Conservation (phyloP, 2,797 vertebrate species). For the Okamejei kenojei region DNA sequence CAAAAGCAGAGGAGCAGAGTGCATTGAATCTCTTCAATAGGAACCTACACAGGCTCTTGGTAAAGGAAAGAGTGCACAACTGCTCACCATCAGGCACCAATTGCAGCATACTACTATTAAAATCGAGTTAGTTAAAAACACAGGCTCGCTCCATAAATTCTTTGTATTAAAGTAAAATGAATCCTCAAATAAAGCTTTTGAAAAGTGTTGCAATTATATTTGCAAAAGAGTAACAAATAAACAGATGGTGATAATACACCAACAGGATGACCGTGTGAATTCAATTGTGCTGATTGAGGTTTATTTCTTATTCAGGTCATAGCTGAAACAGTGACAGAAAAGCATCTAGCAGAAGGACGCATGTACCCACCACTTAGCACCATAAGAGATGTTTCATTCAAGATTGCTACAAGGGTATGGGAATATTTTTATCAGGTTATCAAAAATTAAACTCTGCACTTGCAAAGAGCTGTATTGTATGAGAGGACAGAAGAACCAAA, state of each 20-base stretch:
- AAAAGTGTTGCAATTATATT: background rate
- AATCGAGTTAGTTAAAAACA: background rate
- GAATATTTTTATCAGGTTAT: background rate
- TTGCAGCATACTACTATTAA: background rate
- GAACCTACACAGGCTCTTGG: too few species aligned
- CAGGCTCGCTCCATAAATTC: background rate
- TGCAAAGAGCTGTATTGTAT: background rate
- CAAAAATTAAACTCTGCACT: background rate
- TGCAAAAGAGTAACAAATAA: background rate
- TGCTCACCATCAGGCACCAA: background rate
- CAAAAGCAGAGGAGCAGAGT: background rate
- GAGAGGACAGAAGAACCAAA: background rate
- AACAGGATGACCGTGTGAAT: background rate
- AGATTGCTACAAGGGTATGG: conserved; percentile 86
- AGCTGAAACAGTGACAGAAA: conserved; percentile 81
- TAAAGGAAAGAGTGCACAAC: too few species aligned
- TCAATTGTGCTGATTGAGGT: background rate
- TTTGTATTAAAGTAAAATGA: background rate
- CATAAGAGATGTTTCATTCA: conserved; percentile 91
- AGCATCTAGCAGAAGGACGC: conserved; percentile 83
- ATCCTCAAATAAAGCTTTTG: background rate
- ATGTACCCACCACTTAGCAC: conserved; percentile 83
- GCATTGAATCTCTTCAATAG: too few species aligned
- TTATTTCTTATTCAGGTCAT: conserved; percentile 64
- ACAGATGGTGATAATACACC: background rate